Evolutionary conservation across 2,797 vertebrate species (phyloP).

Genomic region (Rhinatrema bivittatum): DNA sequence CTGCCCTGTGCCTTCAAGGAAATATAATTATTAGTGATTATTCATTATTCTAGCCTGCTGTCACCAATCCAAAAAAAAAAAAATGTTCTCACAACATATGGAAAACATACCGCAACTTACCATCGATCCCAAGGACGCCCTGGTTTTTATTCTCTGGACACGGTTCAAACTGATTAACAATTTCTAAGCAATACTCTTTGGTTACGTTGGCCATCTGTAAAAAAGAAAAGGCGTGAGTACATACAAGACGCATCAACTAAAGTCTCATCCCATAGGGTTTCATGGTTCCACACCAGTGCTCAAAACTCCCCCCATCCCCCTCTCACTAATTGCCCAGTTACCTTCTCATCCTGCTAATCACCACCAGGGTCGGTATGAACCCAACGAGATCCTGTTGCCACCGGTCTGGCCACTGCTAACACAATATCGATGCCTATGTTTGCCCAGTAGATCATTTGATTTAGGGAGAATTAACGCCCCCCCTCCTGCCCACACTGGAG

Average conservation of each 20-base stretch:
- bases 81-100: too few species aligned
- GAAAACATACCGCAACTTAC: slow-evolving; percentile 58
- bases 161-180: slow-evolving; percentile 89
- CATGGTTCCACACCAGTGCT: background rate
- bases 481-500: too few species aligned
- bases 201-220: slow-evolving; percentile 80
- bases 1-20: too few species aligned
- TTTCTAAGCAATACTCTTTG: slow-evolving; percentile 79
- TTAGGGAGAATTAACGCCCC: slow-evolving; percentile 15
- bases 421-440: background rate
- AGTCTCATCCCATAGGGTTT: background rate
- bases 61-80: too few species aligned
- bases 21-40: too few species aligned
- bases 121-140: slow-evolving; percentile 85
- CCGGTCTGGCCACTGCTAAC: slow-evolving; percentile 8
- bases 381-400: slow-evolving; percentile 23
- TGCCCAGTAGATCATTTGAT: slow-evolving; percentile 34
- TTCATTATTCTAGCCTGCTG: too few species aligned
- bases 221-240: slow-evolving; percentile 4
- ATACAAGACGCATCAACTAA: slow-evolving; percentile 1
- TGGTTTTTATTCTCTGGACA: slow-evolving; percentile 83
- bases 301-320: accelerated
- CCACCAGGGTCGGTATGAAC: slow-evolving; percentile 31
- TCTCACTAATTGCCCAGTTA: slow-evolving; percentile 30
- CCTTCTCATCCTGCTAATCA: slow-evolving; percentile 50